phyloP scores from a whole-genome alignment of 2,797 vertebrate genomes.

The Lagocephalus sceleratus region DNA sequence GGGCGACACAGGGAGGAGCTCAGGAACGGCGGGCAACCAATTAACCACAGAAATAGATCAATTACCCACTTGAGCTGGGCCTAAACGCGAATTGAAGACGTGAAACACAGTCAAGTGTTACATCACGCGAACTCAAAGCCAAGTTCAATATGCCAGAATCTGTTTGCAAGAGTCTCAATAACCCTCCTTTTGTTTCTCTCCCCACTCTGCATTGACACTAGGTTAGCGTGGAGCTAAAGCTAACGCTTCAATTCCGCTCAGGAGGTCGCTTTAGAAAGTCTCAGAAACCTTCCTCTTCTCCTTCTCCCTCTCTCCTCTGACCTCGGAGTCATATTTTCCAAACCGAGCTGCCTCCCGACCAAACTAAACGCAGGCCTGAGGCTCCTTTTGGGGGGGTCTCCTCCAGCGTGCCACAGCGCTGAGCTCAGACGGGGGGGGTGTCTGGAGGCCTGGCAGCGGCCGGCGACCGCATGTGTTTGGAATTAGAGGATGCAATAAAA shows the following conservation, averaged over 20 bases:
- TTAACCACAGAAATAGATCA: too few relatives aligned
- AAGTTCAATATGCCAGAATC: too few relatives aligned
- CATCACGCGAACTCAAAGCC: too few relatives aligned
- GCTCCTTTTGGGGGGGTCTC: slow-evolving; percentile 28
- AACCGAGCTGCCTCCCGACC: slow-evolving; percentile 7
- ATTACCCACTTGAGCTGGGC: too few relatives aligned
- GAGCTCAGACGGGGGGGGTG: slow-evolving; percentile 66
- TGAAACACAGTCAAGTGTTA: too few relatives aligned
- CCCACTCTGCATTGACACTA: too few relatives aligned
- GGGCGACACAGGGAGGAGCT: slow-evolving; percentile 21
- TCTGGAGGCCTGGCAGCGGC: slow-evolving; percentile 65
- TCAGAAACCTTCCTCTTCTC: background rate
- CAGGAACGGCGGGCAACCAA: background rate
- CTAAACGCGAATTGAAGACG: too few relatives aligned
- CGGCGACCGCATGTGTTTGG: slow-evolving; percentile 67
- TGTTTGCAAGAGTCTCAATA: too few relatives aligned
- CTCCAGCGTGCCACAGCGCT: slow-evolving; percentile 48
- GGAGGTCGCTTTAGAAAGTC: too few relatives aligned
- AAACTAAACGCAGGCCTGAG: slow-evolving; percentile 17
- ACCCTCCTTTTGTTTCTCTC: too few relatives aligned
- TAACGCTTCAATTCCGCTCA: too few relatives aligned
- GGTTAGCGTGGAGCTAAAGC: too few relatives aligned
- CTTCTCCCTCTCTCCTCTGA: background rate
- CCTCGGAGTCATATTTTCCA: slow-evolving; percentile 28
- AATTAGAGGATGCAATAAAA: slow-evolving; percentile 84